Conservation (phyloP, 2,888 invertebrate species). For the Digitonthophagus gazella region DNA sequence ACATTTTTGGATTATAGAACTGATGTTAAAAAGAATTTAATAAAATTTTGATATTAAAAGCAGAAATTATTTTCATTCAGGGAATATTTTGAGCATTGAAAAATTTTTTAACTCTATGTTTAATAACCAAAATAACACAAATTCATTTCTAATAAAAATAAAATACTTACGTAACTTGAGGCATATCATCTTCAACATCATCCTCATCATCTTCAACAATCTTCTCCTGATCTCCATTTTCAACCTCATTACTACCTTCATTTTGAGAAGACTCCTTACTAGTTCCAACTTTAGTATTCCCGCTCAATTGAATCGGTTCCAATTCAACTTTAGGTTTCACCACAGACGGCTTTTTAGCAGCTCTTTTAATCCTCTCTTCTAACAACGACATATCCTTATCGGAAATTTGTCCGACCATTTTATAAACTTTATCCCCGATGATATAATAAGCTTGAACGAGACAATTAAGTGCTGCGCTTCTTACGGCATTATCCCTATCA, state of each 20-base stretch:
- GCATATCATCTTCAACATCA: conserved; percentile 40
- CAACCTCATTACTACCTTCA: not conserved
- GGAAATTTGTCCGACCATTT: conserved; percentile 87
- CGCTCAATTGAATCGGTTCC: conserved; percentile 22
- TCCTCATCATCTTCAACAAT: conserved; percentile 39
- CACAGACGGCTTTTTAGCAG: conserved; percentile 63
- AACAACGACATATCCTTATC: conserved; percentile 93
- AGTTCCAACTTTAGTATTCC: conserved; percentile 18
- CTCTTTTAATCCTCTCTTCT: conserved; percentile 94
- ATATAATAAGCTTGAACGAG: conserved; percentile 87
- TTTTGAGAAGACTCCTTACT: conserved; percentile 10
- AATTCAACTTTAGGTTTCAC: conserved; percentile 32
- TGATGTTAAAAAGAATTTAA: no score
- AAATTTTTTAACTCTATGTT: no score
- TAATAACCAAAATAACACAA: no score
- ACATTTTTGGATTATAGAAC: no score
- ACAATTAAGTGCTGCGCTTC: conserved; percentile 94
- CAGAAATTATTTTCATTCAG: no score
- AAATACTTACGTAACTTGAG: conserved; percentile 35
- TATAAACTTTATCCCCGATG: conserved; percentile 88
- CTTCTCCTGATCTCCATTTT: conserved; percentile 32
- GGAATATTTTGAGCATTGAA: no score
- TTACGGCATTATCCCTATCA: conserved; percentile 92
- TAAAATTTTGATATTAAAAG: no score
- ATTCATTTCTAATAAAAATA: not conserved